phyloP scores from a whole-genome alignment of 2,888 invertebrate genomes.

The Nowickia ferox region DNA sequence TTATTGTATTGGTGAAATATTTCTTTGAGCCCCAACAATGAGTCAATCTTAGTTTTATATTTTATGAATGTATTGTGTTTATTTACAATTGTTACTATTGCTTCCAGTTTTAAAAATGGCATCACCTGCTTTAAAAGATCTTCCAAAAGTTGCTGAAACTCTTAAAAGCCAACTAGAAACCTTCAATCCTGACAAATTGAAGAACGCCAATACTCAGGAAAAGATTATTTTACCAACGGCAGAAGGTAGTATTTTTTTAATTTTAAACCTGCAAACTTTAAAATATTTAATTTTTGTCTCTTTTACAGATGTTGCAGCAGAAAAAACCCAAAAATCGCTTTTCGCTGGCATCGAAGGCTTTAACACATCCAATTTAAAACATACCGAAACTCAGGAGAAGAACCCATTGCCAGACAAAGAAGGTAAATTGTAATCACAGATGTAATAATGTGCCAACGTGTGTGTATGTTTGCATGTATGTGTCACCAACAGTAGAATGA shows the following conservation, averaged over 20 bases:
- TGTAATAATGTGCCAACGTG: not conserved
- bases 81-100: not conserved
- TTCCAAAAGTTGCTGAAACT: conserved; percentile 94
- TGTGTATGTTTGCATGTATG: not conserved
- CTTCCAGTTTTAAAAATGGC: conserved; percentile 78
- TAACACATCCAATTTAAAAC: conserved; percentile 92
- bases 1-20: too few species aligned
- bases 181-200: conserved; percentile 94
- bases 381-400: conserved; percentile 96
- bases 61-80: not conserved
- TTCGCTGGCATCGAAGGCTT: conserved; percentile 94
- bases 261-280: not conserved
- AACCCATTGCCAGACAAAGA: conserved; percentile 96
- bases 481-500: not conserved
- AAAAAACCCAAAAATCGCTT: conserved; percentile 92
- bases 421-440: conserved; percentile 85
- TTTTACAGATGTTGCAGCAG: conserved; percentile 90
- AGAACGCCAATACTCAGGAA: conserved; percentile 94
- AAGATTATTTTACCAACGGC: conserved; percentile 96
- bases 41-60: not conserved
- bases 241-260: conserved; percentile 87
- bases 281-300: not conserved
- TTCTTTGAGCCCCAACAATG: too few species aligned
- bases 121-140: conserved; percentile 92
- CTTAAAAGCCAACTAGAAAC: conserved; percentile 95